These are phyloP conservation scores for Drosophila virilis DNA, from an alignment of 1,140 invertebrate species.

Conservation along the genomic window DNA sequence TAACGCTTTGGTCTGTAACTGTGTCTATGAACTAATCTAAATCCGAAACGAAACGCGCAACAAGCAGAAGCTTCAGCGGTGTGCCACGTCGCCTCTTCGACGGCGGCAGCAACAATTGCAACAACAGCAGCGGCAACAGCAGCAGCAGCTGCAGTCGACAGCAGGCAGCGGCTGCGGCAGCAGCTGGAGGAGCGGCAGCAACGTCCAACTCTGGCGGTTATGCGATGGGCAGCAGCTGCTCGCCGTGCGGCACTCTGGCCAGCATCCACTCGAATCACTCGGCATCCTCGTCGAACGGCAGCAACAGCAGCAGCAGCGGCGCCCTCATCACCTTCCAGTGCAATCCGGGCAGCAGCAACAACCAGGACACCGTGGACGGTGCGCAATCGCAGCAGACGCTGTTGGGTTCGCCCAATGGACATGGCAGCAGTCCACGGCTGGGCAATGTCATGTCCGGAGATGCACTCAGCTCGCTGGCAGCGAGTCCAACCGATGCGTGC, in stretches of 20 bases:
- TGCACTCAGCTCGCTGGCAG: conserved; percentile 76
- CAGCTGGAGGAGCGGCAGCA: conserved; percentile 11
- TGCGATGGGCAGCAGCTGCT: conserved; percentile 47
- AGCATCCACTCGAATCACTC: conserved; percentile 80
- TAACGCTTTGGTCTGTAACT: conserved; percentile 46
- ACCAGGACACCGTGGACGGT: conserved; percentile 55
- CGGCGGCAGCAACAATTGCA: conserved; percentile 52
- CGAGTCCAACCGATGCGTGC: conserved; percentile 81
- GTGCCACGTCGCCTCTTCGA: conserved; percentile 83
- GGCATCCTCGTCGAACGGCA: conserved; percentile 73
- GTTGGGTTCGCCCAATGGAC: conserved; percentile 73
- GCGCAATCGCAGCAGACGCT: conserved; percentile 37
- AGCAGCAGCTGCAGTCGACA: conserved; percentile 41
- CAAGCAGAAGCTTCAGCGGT: conserved; percentile 77
- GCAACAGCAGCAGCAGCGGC: conserved; percentile 77
- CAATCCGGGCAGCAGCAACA: conserved; percentile 27
- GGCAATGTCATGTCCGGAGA: conserved; percentile 63
- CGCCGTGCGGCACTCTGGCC: conserved; percentile 72
- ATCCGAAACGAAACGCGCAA: conserved; percentile 26
- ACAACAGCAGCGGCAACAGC: conserved; percentile 32
- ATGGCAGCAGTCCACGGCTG: conserved; percentile 61
- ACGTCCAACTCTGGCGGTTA: conserved; percentile 20
- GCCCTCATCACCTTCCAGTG: conserved; percentile 76
- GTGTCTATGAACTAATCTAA: conserved; percentile 53
- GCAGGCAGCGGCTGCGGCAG: conserved; percentile 36